Conservation (phyloP, 1,140 invertebrate genomes). For the Druon quercuslanigerum region DNA sequence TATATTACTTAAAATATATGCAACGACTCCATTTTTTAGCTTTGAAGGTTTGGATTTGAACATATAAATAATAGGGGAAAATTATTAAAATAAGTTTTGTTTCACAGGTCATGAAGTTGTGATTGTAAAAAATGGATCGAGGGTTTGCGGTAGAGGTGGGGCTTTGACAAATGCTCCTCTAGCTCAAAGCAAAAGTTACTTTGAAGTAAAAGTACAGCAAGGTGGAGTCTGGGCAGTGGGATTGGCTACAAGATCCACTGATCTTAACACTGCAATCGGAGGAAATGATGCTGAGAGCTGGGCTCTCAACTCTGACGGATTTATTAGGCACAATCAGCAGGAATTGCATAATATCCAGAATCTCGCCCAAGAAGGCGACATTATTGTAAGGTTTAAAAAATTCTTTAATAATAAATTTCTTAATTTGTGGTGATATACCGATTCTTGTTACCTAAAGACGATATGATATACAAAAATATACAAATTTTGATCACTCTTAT, state of each 20-base stretch:
- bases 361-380: slow-evolving; percentile 93
- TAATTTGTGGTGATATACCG: too few relatives aligned
- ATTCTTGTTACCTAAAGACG: too few relatives aligned
- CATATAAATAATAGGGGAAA: background rate
- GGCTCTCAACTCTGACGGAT: slow-evolving; percentile 93
- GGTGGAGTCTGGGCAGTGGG: slow-evolving; percentile 96
- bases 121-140: slow-evolving; percentile 95
- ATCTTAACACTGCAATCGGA: slow-evolving; percentile 88
- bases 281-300: slow-evolving; percentile 94
- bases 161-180: slow-evolving; percentile 94
- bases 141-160: slow-evolving; percentile 97
- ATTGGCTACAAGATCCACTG: slow-evolving; percentile 89
- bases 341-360: slow-evolving; percentile 84
- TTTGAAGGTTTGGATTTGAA: background rate
- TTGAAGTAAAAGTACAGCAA: slow-evolving; percentile 98
- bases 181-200: slow-evolving; percentile 98
- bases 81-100: background rate
- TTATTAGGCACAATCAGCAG: slow-evolving; percentile 88
- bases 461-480: background rate
- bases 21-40: slow-evolving; percentile 32
- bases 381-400: slow-evolving; percentile 81
- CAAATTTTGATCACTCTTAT: background rate
- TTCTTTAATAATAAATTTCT: background rate
- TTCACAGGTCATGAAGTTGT: slow-evolving; percentile 96
- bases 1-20: too few relatives aligned